These are phyloP conservation scores for Podocnemis expansa DNA, from an alignment of 2,113 vertebrate species.

Conservation along the genomic window DNA sequence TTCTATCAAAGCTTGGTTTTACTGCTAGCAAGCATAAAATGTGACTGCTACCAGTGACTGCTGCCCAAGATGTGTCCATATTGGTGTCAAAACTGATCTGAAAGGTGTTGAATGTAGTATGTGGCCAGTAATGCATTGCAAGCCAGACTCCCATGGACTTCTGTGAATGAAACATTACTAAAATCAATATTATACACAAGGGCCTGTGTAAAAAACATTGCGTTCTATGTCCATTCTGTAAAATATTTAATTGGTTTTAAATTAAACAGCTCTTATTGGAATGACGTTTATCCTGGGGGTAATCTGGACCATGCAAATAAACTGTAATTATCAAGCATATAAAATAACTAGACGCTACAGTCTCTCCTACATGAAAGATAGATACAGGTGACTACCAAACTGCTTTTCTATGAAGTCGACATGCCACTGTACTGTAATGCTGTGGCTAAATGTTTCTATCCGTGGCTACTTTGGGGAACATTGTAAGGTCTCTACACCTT, in stretches of 20 bases:
- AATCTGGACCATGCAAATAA: neutral
- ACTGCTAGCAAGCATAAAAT: neutral
- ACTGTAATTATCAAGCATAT: neutral
- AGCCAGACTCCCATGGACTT: neutral
- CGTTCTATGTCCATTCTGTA: neutral
- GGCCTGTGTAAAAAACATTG: neutral
- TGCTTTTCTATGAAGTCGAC: neutral
- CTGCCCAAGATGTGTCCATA: neutral
- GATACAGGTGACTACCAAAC: neutral
- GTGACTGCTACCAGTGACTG: neutral
- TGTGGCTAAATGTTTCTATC: neutral
- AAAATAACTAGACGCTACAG: neutral
- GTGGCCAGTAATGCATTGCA: neutral
- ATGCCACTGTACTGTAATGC: neutral
- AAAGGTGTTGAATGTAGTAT: neutral
- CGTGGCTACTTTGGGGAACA: neutral
- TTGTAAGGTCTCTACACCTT: neutral
- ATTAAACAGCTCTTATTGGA: neutral
- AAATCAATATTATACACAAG: neutral
- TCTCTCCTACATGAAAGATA: neutral
- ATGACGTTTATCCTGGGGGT: neutral
- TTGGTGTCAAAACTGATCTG: neutral
- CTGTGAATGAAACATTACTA: neutral
- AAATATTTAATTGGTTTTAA: neutral
- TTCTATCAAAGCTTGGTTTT: neutral